Percentiles rank a stretch among this genome's conserved stretches.
phyloP scores from a whole-genome alignment of 2,113 vertebrate genomes.

The Emydura subglobosa region DNA sequence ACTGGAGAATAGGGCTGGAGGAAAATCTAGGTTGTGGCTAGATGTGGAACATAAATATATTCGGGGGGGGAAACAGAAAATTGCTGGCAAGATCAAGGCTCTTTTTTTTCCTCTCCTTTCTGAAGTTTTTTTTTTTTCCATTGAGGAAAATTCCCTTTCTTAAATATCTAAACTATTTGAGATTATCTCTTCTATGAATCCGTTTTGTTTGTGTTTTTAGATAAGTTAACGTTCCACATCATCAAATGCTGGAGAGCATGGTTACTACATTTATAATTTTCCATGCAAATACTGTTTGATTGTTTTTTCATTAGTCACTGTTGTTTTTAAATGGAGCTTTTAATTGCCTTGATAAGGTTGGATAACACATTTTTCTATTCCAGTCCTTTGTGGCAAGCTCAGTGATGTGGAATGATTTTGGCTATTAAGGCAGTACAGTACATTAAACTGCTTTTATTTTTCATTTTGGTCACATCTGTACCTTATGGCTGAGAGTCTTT shows the following conservation, averaged over 20 bases:
- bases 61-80: background rate
- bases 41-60: conserved; percentile 43
- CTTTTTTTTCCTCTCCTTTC: conserved; percentile 8
- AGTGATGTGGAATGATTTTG: background rate
- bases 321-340: conserved; percentile 5
- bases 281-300: background rate
- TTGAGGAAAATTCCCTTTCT: background rate
- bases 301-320: background rate
- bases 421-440: background rate
- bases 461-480: conserved; percentile 7
- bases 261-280: background rate
- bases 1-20: background rate
- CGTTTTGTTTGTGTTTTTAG: background rate
- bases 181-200: conserved; percentile 48
- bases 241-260: background rate
- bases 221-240: conserved; percentile 5
- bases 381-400: background rate
- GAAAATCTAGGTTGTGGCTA: background rate
- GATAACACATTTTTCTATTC: background rate
- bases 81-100: background rate
- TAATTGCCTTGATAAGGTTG: conserved; percentile 9
- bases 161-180: background rate
- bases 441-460: conserved; percentile 6
- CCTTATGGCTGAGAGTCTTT: background rate
- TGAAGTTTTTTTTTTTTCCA: background rate